Conservation (phyloP, 2,113 vertebrate genomes). For the Zosterops borbonicus region DNA sequence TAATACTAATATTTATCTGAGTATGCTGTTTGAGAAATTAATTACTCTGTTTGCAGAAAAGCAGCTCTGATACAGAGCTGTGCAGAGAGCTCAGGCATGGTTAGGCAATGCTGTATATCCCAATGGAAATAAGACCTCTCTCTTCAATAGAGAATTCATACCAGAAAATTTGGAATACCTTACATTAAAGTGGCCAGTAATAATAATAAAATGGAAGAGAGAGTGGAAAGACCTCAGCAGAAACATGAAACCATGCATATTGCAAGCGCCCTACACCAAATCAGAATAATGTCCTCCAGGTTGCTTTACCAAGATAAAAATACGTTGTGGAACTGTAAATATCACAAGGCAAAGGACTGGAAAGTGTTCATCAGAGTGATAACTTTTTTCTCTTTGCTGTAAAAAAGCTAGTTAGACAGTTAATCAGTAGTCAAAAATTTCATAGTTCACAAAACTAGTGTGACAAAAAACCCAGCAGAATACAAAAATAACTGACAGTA, state of each 20-base stretch:
- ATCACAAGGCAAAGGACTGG: not conserved
- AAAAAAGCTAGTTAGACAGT: not conserved
- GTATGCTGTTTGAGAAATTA: not conserved
- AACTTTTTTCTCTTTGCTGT: not conserved
- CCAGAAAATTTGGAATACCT: not conserved
- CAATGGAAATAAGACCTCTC: not conserved
- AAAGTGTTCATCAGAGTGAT: not conserved
- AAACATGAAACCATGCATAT: conserved; percentile 8
- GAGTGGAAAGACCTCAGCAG: conserved; percentile 3
- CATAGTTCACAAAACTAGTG: not conserved
- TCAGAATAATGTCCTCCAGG: not conserved
- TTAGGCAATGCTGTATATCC: not conserved
- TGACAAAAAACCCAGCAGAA: not conserved
- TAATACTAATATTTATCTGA: not conserved
- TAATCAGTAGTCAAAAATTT: conserved; percentile 11
- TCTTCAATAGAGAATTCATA: conserved; percentile 20
- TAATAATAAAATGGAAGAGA: conserved; percentile 23
- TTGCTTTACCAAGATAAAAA: conserved; percentile 11
- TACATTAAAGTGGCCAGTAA: not conserved
- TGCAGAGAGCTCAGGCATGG: not conserved
- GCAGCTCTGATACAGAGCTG: not conserved
- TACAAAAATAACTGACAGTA: not conserved
- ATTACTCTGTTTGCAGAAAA: not conserved
- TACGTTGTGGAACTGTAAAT: not conserved
- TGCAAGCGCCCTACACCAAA: not conserved